Conservation (phyloP, 2,888 invertebrate species). For the Frankliniella intonsa region DNA sequence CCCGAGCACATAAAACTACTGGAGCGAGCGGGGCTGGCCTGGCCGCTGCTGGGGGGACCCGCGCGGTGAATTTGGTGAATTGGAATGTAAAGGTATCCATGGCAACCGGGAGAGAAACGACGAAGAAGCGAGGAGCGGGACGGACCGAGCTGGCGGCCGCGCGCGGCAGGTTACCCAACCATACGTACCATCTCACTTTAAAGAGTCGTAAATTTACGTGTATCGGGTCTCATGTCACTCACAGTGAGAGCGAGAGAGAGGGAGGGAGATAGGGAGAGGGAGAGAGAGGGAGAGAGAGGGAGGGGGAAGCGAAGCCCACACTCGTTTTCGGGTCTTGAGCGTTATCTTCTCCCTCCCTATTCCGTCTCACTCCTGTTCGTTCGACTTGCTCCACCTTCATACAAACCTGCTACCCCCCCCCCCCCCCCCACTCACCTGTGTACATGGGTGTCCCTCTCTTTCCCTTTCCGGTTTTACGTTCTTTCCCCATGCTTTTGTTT, state of each 20-base stretch:
- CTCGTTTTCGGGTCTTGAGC: not conserved
- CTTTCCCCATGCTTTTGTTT: constrained; percentile 8
- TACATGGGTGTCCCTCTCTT: no score
- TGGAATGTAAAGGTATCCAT: constrained; percentile 8
- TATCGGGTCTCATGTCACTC: constrained; percentile 23
- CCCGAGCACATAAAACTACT: no score
- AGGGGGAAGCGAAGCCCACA: no score
- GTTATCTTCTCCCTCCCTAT: not conserved
- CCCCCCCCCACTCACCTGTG: no score
- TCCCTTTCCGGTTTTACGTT: not conserved
- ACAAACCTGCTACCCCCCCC: no score
- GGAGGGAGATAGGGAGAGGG: not conserved
- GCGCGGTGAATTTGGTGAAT: constrained; percentile 20
- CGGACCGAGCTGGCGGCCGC: constrained; percentile 9
- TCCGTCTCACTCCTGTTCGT: not conserved
- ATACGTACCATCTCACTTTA: constrained; percentile 24
- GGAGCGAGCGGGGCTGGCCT: no score
- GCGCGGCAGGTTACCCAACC: not conserved
- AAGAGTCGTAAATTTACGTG: constrained; percentile 20
- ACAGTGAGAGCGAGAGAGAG: not conserved
- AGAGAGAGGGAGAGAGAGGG: no score
- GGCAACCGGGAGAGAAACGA: not conserved
- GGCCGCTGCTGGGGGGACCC: not conserved
- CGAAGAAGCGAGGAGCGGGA: not conserved
- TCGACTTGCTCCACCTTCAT: no score